Percentiles rank a stretch among this genome's conserved stretches.
phyloP scores from a whole-genome alignment of 2,113 vertebrate genomes.

The Rattus rattus region DNA sequence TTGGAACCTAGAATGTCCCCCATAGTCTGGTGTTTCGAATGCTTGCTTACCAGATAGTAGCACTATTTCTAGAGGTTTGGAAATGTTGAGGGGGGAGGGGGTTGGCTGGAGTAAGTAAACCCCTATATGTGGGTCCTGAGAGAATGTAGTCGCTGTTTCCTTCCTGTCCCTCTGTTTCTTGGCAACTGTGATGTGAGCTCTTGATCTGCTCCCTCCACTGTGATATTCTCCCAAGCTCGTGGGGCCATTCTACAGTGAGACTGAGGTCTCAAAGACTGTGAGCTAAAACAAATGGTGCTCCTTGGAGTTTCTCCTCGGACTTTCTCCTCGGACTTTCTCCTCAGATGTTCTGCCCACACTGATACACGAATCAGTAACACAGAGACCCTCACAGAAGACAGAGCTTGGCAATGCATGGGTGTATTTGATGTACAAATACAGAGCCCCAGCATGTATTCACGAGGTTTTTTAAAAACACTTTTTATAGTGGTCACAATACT shows the following conservation, averaged over 20 bases:
- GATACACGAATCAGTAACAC: neutral
- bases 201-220: neutral
- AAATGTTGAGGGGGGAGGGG: neutral
- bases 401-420: neutral
- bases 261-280: neutral
- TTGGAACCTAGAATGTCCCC: neutral
- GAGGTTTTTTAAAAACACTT: neutral
- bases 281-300: neutral
- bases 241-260: neutral
- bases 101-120: neutral
- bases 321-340: neutral
- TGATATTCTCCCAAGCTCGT: neutral
- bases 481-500: neutral
- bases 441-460: no score
- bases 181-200: neutral
- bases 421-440: neutral
- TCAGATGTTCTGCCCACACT: neutral
- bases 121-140: neutral
- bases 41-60: neutral
- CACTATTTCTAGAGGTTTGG: neutral
- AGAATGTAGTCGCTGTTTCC: neutral
- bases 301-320: neutral
- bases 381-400: neutral
- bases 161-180: neutral
- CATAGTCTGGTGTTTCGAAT: neutral